A percentile compares a stretch with the other conserved stretches of the same genome.
These are phyloP conservation scores for Pangasius larnaudii DNA, from an alignment of 2,797 vertebrate genomes.

Conservation along the genomic window DNA sequence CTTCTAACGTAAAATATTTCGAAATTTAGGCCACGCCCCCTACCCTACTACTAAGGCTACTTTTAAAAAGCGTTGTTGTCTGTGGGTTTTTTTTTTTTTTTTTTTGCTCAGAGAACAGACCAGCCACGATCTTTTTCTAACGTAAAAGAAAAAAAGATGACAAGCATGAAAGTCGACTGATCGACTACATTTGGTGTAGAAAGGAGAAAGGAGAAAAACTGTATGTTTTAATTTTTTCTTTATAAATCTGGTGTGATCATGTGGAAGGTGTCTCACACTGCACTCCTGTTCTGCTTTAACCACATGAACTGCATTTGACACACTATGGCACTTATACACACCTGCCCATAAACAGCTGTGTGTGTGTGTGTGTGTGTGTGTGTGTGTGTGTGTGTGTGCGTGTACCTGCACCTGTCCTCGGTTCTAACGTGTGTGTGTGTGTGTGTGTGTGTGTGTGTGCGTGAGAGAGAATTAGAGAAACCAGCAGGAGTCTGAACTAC, in stretches of 20 bases:
- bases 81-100: neutral
- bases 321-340: neutral
- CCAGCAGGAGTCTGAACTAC: neutral
- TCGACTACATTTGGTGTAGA: neutral
- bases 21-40: neutral
- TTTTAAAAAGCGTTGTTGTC: neutral
- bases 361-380: slow-evolving; percentile 29
- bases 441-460: neutral
- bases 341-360: slow-evolving; percentile 29
- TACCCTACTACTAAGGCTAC: too few relatives aligned
- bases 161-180: neutral
- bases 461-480: neutral
- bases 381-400: slow-evolving; percentile 24
- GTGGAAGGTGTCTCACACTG: neutral
- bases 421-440: neutral
- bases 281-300: neutral
- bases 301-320: slow-evolving; percentile 11
- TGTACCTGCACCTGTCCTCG: neutral
- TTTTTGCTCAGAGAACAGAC: neutral
- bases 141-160: neutral
- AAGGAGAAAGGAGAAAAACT: neutral
- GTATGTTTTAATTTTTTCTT: neutral
- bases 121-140: neutral
- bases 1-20: neutral
- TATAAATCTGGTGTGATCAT: neutral